phyloP scores from a whole-genome alignment of 2,113 vertebrate species.

The Rattus rattus region DNA sequence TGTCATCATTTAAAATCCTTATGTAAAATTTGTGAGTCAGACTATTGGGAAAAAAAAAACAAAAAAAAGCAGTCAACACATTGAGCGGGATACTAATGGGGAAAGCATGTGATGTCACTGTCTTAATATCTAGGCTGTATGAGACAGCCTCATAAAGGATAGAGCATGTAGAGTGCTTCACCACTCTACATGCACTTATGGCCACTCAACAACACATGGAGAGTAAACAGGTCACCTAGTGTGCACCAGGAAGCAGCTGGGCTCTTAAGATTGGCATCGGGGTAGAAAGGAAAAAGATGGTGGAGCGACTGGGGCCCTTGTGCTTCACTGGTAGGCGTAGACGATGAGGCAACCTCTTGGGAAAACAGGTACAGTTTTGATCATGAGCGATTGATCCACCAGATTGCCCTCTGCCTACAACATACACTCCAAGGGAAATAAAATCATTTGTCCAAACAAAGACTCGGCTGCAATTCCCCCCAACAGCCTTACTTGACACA shows the following conservation, averaged over 20 bases:
- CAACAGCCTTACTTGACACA: neutral
- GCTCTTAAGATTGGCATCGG: too few relatives aligned
- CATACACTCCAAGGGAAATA: neutral
- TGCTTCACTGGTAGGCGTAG: neutral
- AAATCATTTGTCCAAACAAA: neutral
- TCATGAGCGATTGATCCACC: rapidly evolving
- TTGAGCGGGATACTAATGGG: neutral
- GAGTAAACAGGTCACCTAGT: neutral
- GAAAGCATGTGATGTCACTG: neutral
- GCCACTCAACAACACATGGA: too few relatives aligned
- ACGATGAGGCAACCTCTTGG: neutral
- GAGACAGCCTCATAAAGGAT: neutral
- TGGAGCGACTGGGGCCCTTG: rapidly evolving
- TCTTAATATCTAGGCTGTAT: neutral
- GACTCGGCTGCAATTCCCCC: rapidly evolving
- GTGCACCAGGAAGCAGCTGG: neutral
- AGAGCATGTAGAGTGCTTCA: neutral
- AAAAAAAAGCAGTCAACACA: neutral
- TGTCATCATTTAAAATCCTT: neutral
- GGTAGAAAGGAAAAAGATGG: neutral
- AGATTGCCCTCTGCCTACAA: neutral
- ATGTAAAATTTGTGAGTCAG: neutral
- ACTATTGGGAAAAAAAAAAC: neutral
- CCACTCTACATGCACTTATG: neutral
- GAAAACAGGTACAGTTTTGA: neutral